Base-by-base conservation (phyloP, 2,113 vertebrate species). In the Tamias sibiricus region DNA sequence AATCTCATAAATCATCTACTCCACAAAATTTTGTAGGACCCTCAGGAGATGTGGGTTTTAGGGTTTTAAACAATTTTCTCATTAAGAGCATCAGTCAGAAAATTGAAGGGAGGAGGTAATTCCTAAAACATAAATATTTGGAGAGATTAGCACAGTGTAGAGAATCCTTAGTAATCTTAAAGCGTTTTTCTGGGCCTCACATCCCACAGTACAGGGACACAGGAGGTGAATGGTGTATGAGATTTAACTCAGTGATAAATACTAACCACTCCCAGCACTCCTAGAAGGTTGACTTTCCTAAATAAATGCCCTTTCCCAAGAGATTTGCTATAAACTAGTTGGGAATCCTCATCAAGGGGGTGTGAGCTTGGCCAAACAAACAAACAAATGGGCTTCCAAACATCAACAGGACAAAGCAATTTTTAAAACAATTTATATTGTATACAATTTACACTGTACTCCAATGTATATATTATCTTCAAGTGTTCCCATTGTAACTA, bases 221-320 rank as follows among this genome's bases (percentile, higher is more conserved):
- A 62, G 28, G 92, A 37, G 59, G 59, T 59, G 22, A 59, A 59
- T 20, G 19, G 59, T 54, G 88, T 28, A 72, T 17, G 44, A 86
- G 80, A 72, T 54, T 44, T 54, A 66, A 72, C 66, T 40, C 20
- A 42, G 62, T 20, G 87, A 40, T 81, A 66, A 92, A 91, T 4
- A 81, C n/a, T 40, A 66, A 66, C 59, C 32, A 32, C 22, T 4
- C 81, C 66, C 57, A 49, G 8, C 32, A 57, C 42, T 54, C 52
- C n/a, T 8, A 11, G 32, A 44, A 91, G 35, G 16, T 3, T 35
- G 9, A 37, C 59, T 54, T 79, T 89, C 91, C 80, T 83, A 22
- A 88, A 72, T 76, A 62, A 87, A 82, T 72, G 19, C 37, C 26
- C 86, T 79, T 80, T 95, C 35, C n/a, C 66, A 83, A 88, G 28